Conservation (phyloP, 2,113 vertebrate species). For the Chinchilla lanigera region DNA sequence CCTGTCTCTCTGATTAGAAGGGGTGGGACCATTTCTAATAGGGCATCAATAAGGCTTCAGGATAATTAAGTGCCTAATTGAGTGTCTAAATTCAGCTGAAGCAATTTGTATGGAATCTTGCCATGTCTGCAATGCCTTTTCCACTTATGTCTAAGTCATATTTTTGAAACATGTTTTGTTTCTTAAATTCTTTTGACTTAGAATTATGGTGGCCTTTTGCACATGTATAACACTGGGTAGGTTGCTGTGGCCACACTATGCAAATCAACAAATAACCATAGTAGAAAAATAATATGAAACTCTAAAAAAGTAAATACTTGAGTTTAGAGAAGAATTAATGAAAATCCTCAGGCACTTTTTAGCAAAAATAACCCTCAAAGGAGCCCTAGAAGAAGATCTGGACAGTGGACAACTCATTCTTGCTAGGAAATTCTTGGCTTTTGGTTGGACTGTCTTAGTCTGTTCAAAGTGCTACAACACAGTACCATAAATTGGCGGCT, state of each 20-base stretch:
- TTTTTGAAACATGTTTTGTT: neutral
- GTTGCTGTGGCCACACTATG: neutral
- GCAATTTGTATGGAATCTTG: conserved; percentile 10
- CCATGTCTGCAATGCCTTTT: neutral
- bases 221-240: neutral
- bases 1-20: neutral
- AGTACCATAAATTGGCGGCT: no score
- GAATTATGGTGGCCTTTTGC: neutral
- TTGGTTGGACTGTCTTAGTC: neutral
- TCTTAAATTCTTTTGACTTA: conserved; percentile 25
- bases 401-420: neutral
- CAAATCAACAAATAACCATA: neutral
- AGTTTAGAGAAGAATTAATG: neutral
- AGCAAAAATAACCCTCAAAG: neutral
- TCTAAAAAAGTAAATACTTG: neutral
- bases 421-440: neutral
- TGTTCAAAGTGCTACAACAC: neutral
- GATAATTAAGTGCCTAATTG: conserved; percentile 66
- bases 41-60: conserved; percentile 48
- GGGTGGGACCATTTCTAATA: conserved; percentile 19
- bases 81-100: conserved; percentile 55
- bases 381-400: neutral
- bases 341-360: neutral
- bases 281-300: neutral
- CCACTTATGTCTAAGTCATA: neutral